Percentiles rank a stretch among this genome's conserved stretches.
Conservation (phyloP, 2,113 vertebrate genomes). For the Gymnorhina tibicen region DNA sequence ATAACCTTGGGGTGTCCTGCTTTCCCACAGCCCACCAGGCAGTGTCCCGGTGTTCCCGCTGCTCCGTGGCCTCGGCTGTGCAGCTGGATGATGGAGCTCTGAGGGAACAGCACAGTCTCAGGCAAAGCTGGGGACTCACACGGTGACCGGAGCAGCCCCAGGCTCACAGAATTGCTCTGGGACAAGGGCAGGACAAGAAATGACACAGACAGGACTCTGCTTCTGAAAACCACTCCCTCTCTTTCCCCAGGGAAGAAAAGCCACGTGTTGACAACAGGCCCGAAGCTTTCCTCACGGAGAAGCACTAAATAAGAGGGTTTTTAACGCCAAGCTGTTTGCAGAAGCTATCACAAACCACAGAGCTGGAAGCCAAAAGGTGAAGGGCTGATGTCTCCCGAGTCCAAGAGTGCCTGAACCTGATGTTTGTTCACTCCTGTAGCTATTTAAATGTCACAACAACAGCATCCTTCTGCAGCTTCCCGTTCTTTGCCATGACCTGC, state of each 20-base stretch:
- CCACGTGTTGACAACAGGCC: not conserved
- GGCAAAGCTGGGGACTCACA: not conserved
- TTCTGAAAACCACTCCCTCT: not conserved
- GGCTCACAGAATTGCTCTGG: not conserved
- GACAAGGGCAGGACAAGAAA: not conserved
- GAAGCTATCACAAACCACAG: not conserved
- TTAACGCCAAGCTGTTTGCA: not conserved
- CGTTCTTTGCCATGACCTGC: not conserved
- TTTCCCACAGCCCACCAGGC: not conserved
- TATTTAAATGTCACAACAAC: not conserved
- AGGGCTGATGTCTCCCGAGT: not conserved
- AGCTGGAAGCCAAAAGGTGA: not conserved
- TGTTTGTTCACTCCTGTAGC: not conserved
- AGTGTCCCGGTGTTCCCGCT: not conserved
- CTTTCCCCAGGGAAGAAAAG: not conserved
- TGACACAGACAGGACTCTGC: not conserved
- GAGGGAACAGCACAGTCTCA: not conserved
- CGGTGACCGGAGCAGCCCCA: not conserved
- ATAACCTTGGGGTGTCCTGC: not conserved
- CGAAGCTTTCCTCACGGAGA: not conserved
- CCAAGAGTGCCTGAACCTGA: not conserved
- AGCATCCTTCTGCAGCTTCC: not conserved
- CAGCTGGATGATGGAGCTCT: not conserved
- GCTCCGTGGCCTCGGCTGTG: not conserved
- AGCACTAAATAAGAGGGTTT: not conserved